Evolutionary conservation across 2,113 vertebrate genomes (phyloP).

Genomic region (Mirza zaza): DNA sequence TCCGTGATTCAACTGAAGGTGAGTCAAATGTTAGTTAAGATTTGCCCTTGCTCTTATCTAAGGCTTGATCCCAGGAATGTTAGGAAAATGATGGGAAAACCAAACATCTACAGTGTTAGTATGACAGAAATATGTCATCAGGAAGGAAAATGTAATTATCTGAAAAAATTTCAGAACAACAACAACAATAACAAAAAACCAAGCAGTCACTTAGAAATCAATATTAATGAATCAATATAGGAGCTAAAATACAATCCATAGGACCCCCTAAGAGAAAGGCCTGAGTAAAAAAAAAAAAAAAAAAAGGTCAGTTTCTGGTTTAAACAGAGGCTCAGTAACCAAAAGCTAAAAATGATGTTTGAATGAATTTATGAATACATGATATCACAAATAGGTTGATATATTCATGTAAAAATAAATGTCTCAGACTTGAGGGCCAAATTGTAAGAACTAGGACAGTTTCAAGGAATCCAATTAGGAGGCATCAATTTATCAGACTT

Average conservation of each 20-base stretch:
- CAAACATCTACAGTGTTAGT: background rate
- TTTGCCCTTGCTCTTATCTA: background rate
- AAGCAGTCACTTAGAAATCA: background rate
- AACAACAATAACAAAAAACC: background rate
- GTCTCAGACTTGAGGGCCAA: background rate
- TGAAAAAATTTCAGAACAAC: background rate
- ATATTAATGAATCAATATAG: background rate
- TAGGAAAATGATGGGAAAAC: background rate
- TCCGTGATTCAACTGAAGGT: background rate
- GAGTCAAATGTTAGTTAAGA: background rate
- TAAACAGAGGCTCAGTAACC: background rate
- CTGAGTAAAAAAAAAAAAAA: background rate
- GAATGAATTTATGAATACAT: background rate
- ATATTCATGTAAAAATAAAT: background rate
- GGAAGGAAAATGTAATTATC: background rate
- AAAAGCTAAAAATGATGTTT: background rate
- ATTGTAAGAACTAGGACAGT: background rate
- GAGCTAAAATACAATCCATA: background rate
- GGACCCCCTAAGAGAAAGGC: background rate
- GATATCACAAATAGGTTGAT: background rate
- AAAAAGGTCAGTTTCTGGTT: background rate
- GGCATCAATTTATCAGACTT: too few relatives aligned
- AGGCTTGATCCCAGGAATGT: background rate
- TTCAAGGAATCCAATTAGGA: background rate
- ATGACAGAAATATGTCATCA: background rate